Evolutionary conservation across 1,140 invertebrate genomes (phyloP).

Genomic region (Pomacea maculata): DNA sequence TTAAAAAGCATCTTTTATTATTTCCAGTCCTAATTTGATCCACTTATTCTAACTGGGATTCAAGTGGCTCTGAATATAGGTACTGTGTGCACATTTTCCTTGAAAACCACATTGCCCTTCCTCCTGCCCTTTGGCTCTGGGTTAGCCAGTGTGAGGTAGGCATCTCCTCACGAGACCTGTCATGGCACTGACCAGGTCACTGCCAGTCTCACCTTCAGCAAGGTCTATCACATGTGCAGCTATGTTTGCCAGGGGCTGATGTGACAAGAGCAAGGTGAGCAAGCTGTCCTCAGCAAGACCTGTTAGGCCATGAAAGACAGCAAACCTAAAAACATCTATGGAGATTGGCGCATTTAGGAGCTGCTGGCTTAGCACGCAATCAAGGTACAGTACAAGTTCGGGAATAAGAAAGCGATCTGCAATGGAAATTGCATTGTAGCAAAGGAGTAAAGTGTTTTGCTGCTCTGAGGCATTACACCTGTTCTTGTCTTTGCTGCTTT

Average conservation of each 20-base stretch:
- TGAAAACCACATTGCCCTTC: too few relatives aligned
- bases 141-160: background rate
- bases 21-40: too few relatives aligned
- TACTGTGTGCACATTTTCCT: too few relatives aligned
- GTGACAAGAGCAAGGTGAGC: background rate
- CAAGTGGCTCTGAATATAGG: too few relatives aligned
- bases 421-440: slow-evolving; percentile 14
- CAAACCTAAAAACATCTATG: slow-evolving; percentile 17
- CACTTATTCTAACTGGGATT: too few relatives aligned
- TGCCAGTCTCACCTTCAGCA: slow-evolving; percentile 4
- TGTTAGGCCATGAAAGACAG: slow-evolving; percentile 13
- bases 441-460: background rate
- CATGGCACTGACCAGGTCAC: background rate
- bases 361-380: background rate
- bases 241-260: background rate
- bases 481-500: background rate
- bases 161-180: slow-evolving; percentile 7
- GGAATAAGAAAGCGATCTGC: slow-evolving; percentile 27
- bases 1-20: too few relatives aligned
- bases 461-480: background rate
- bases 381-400: slow-evolving; percentile 22
- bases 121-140: too few relatives aligned
- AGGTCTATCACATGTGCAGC: background rate
- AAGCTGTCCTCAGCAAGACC: slow-evolving; percentile 16
- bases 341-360: background rate